A percentile compares a stretch with the other conserved stretches of the same genome.
Conservation (phyloP, 2,888 invertebrate genomes). For the Drosophila kokeensis region DNA sequence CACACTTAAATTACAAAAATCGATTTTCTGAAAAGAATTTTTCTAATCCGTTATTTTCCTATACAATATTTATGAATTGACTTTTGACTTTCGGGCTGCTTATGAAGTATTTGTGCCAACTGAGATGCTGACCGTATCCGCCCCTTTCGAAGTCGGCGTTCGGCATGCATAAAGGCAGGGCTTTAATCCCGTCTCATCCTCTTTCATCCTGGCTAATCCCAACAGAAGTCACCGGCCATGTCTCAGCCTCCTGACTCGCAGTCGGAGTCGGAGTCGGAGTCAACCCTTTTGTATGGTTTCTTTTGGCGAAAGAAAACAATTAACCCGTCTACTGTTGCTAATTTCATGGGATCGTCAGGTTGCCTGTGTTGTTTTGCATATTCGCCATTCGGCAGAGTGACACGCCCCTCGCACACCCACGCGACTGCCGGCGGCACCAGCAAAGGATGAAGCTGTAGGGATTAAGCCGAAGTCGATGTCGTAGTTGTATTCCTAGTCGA, state of each 20-base stretch:
- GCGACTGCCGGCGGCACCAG: constrained; percentile 50
- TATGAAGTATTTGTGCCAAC: constrained; percentile 14
- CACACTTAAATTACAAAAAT: neutral
- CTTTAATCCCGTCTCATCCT: constrained; percentile 74
- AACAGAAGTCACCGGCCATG: constrained; percentile 74
- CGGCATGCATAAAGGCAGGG: constrained; percentile 24
- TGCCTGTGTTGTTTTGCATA: constrained; percentile 60
- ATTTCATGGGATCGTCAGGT: constrained; percentile 66
- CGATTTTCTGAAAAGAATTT: neutral
- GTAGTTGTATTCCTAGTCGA: neutral
- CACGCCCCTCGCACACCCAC: constrained; percentile 65
- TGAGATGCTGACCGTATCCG: constrained; percentile 11
- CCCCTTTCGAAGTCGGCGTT: constrained; percentile 19
- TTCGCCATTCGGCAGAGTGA: constrained; percentile 50
- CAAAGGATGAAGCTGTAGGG: constrained; percentile 29
- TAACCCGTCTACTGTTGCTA: constrained; percentile 80
- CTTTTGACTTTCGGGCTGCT: constrained; percentile 40
- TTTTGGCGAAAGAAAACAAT: constrained; percentile 59
- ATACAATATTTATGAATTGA: constrained; percentile 21
- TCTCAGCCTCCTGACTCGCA: constrained; percentile 50
- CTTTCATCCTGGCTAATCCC: constrained; percentile 80
- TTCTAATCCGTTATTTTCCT: neutral
- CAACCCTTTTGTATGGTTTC: constrained; percentile 67
- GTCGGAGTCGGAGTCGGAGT: constrained; percentile 22
- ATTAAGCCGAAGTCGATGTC: constrained; percentile 15